Percentiles rank a stretch among this genome's conserved stretches.
Evolutionary conservation across 1,140 invertebrate species (phyloP).

Genomic region (Cyphomyrmex costatus): DNA sequence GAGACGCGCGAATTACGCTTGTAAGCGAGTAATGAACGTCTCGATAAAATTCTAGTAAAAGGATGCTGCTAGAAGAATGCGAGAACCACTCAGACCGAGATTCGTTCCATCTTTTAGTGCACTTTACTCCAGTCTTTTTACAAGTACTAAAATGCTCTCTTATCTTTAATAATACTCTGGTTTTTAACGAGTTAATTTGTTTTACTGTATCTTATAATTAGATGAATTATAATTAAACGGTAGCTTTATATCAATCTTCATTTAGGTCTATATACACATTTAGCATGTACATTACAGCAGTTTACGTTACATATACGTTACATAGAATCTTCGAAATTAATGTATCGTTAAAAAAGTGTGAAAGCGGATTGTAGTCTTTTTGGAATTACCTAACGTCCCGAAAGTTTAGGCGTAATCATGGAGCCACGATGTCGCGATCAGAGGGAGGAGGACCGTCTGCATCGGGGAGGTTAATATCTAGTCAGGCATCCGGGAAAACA

Average conservation of each 20-base stretch:
- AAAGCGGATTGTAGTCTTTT: background rate
- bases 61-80: background rate
- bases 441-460: slow-evolving; percentile 64
- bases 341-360: no score
- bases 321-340: no score
- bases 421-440: slow-evolving; percentile 44
- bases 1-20: slow-evolving; percentile 17
- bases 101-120: background rate
- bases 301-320: no score
- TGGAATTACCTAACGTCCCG: background rate
- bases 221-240: background rate
- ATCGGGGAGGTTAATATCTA: slow-evolving; percentile 71
- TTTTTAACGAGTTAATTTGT: background rate
- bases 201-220: background rate
- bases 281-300: no score
- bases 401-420: slow-evolving; percentile 45
- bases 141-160: background rate
- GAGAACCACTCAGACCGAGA: slow-evolving; percentile 5
- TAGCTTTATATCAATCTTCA: background rate
- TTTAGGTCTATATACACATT: no score
- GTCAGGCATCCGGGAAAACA: slow-evolving; percentile 73
- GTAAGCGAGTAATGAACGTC: slow-evolving; percentile 38
- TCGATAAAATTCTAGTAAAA: slow-evolving; percentile 30
- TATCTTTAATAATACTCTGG: background rate
- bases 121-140: background rate